These are phyloP conservation scores for Myioborus melanocephalus DNA, from an alignment of 2,797 vertebrate genomes.

Conservation along the genomic window DNA sequence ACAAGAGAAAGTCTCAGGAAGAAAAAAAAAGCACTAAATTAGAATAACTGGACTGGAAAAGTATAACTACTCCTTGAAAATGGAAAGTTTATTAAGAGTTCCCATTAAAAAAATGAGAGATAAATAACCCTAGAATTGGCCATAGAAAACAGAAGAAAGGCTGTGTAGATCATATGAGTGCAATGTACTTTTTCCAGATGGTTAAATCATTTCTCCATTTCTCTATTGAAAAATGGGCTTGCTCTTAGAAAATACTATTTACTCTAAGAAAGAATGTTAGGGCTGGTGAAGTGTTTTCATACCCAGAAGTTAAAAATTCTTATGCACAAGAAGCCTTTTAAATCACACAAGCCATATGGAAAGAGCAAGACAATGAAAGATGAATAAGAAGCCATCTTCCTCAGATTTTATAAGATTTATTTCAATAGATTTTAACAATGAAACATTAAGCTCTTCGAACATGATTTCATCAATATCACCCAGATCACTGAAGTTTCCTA, in stretches of 20 bases:
- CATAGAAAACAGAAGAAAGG: background rate
- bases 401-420: background rate
- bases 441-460: background rate
- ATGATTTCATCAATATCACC: background rate
- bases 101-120: background rate
- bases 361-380: background rate
- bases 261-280: background rate
- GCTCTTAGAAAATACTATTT: background rate
- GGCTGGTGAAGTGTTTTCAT: background rate
- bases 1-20: background rate
- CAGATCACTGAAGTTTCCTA: background rate
- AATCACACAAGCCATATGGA: background rate
- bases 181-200: background rate
- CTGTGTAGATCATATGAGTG: background rate
- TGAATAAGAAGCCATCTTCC: background rate
- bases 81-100: background rate
- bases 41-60: background rate
- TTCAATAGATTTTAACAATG: background rate
- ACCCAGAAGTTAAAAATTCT: background rate
- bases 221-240: background rate
- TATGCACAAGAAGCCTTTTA: background rate
- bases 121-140: background rate
- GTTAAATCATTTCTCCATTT: background rate
- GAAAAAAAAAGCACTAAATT: background rate
- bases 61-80: background rate